These are phyloP conservation scores for Acronicta alni DNA, from an alignment of 2,888 invertebrate species.

Conservation along the genomic window DNA sequence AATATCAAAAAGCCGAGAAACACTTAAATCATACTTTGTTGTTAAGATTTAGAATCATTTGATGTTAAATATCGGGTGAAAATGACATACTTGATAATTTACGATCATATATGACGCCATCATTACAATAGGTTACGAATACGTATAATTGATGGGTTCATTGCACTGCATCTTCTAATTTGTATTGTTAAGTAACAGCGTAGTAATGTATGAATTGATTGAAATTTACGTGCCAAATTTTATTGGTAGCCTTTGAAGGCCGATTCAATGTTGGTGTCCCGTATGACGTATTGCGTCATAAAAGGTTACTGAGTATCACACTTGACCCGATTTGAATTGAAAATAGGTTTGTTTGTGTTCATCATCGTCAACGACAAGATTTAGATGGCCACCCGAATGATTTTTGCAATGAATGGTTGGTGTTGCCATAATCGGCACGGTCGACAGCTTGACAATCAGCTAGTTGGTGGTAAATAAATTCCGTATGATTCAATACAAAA, in stretches of 20 bases:
- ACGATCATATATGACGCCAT: conserved; percentile 37
- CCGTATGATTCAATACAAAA: too few species aligned
- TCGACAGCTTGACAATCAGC: too few species aligned
- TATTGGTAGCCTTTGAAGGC: conserved; percentile 63
- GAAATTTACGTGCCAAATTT: conserved; percentile 73
- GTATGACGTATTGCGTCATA: conserved; percentile 30
- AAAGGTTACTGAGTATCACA: conserved; percentile 46
- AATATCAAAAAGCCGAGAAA: too few species aligned
- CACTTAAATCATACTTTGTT: too few species aligned
- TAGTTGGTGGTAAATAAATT: too few species aligned
- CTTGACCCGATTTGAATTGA: conserved; percentile 43
- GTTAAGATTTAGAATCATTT: too few species aligned
- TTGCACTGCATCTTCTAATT: conserved; percentile 66
- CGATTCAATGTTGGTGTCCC: conserved; percentile 41
- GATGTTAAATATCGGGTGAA: not conserved
- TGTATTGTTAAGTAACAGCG: conserved; percentile 64
- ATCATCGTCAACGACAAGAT: conserved; percentile 5
- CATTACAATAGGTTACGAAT: conserved; percentile 46
- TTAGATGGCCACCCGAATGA: conserved; percentile 21
- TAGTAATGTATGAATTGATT: conserved; percentile 61
- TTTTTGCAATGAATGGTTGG: conserved; percentile 6
- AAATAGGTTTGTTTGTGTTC: conserved; percentile 37
- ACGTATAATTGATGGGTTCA: conserved; percentile 56
- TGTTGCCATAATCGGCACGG: not conserved
- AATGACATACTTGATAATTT: conserved; percentile 7